Percentiles rank a stretch among this genome's conserved stretches.
phyloP scores from a whole-genome alignment of 1,140 invertebrate species.

The Leptopilina boulardi region DNA sequence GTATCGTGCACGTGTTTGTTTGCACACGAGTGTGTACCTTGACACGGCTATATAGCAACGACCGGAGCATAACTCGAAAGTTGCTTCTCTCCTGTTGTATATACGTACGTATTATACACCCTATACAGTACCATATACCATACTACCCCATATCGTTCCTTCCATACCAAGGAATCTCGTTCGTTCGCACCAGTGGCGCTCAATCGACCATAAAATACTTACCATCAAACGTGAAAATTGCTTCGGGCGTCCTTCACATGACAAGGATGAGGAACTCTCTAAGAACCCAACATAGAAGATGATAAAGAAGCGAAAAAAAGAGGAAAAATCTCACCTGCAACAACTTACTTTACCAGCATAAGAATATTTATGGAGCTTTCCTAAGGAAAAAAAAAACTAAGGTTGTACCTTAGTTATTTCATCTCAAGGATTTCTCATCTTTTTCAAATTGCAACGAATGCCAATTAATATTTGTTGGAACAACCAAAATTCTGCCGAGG shows the following conservation, averaged over 20 bases:
- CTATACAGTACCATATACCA: constrained; percentile 23
- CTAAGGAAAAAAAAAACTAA: too few relatives aligned
- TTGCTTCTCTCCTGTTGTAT: constrained; percentile 26
- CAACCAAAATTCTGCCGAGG: too few relatives aligned
- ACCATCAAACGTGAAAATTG: constrained; percentile 29
- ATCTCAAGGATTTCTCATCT: too few relatives aligned
- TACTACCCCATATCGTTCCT: constrained; percentile 50
- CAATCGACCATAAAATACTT: constrained; percentile 44
- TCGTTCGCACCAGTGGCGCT: constrained; percentile 59
- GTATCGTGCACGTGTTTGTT: constrained; percentile 32
- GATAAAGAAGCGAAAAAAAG: background rate
- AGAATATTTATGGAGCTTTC: constrained; percentile 4
- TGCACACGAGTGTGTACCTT: constrained; percentile 27
- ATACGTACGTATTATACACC: constrained; percentile 24
- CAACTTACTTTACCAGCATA: constrained; percentile 10
- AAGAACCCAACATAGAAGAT: constrained; percentile 4
- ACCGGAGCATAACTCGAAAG: constrained; percentile 48
- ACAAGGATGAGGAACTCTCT: background rate
- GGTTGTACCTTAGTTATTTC: too few relatives aligned
- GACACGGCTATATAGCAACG: constrained; percentile 28
- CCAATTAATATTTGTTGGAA: too few relatives aligned
- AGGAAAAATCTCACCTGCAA: background rate
- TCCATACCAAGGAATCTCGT: constrained; percentile 59
- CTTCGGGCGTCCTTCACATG: constrained; percentile 18
- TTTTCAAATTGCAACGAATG: too few relatives aligned